A percentile compares a stretch with the other conserved stretches of the same genome.
These are phyloP conservation scores for Myrmophylax atrothorax DNA, from an alignment of 2,113 vertebrate genomes.

Conservation along the genomic window DNA sequence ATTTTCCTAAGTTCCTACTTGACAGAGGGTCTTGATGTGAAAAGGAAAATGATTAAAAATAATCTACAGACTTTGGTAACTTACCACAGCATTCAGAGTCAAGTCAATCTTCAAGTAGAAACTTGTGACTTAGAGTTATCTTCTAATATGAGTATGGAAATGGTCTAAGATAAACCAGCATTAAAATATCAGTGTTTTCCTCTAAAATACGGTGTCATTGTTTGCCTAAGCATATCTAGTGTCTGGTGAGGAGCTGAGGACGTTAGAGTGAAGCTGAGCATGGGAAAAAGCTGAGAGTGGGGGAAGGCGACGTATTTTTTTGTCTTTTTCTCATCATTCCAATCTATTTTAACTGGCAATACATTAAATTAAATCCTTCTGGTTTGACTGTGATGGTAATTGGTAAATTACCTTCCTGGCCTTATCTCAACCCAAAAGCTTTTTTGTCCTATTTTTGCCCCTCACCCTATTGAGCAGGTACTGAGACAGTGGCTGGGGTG, in stretches of 20 bases:
- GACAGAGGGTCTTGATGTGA: not conserved
- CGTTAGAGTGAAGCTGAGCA: not conserved
- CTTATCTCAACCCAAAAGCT: not conserved
- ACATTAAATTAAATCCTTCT: not conserved
- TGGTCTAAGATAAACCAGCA: not conserved
- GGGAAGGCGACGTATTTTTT: not conserved
- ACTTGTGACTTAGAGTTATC: not conserved
- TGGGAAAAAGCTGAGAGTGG: rapidly evolving
- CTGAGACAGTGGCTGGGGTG: not conserved
- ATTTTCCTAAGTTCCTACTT: not conserved
- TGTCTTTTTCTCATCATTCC: not conserved
- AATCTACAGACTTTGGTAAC: not conserved
- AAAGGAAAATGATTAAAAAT: not conserved
- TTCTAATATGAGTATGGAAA: not conserved
- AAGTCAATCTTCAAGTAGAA: not conserved
- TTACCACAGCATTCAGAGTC: not conserved
- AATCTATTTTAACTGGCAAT: not conserved
- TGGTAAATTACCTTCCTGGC: not conserved
- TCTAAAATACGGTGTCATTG: not conserved
- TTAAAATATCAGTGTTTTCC: not conserved
- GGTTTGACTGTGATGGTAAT: not conserved
- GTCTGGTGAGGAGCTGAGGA: not conserved
- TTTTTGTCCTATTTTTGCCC: not conserved
- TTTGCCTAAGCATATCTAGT: not conserved
- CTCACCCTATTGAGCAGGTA: not conserved